phyloP scores from a whole-genome alignment of 2,888 invertebrate species.

The Lepidochitona cinerea region DNA sequence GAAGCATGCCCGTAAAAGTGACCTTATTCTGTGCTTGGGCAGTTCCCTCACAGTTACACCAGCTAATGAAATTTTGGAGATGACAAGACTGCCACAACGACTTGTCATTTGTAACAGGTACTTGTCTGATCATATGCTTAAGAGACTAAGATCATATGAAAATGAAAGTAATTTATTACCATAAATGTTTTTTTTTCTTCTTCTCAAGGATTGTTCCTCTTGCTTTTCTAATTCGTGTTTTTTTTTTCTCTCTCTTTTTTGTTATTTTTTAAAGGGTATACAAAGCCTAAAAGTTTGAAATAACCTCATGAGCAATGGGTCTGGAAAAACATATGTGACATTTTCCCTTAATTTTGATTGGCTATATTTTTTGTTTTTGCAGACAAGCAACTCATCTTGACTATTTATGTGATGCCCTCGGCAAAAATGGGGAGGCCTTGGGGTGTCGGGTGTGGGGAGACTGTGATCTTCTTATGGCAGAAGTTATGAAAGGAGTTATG shows the following conservation, averaged over 20 bases:
- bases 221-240: no score
- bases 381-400: conserved; percentile 54
- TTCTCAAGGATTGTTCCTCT: no score
- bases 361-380: conserved; percentile 15
- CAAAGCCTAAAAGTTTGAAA: no score
- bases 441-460: conserved; percentile 57
- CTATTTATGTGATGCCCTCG: conserved; percentile 18
- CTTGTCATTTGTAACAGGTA: conserved; percentile 62
- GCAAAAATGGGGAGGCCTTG: conserved; percentile 13
- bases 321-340: no score
- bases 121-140: no score
- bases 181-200: no score
- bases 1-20: conserved; percentile 40
- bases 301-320: no score
- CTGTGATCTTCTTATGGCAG: conserved; percentile 53
- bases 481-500: conserved; percentile 38
- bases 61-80: conserved; percentile 55
- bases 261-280: no score
- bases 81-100: conserved; percentile 38
- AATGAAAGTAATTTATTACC: no score
- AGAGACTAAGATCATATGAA: no score
- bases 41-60: conserved; percentile 65
- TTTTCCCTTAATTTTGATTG: no score
- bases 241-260: no score
- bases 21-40: conserved; percentile 64